Evolutionary conservation across 2,113 vertebrate genomes (phyloP).

Genomic region (Delphinus delphis): DNA sequence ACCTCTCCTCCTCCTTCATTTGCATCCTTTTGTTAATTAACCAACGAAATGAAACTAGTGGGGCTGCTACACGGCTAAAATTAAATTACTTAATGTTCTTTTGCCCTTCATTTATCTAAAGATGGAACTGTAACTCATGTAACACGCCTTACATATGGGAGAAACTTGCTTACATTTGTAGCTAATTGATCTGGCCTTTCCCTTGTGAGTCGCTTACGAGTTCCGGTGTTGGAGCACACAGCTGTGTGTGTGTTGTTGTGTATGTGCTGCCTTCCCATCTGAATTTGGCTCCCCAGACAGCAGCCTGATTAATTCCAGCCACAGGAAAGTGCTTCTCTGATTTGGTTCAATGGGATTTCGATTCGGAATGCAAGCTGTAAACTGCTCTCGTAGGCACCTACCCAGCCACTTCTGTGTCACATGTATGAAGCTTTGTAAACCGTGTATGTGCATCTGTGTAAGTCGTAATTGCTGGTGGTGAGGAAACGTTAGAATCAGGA

Average conservation of each 20-base stretch:
- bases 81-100: neutral
- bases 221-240: accelerated
- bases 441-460: neutral
- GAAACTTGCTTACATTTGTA: neutral
- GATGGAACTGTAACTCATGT: conserved; percentile 1
- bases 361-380: neutral
- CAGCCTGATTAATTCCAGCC: conserved; percentile 53
- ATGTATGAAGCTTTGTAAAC: neutral
- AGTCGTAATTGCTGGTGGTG: accelerated
- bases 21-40: conserved; percentile 42
- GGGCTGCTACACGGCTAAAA: neutral
- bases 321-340: conserved; percentile 43
- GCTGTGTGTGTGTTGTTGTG: neutral
- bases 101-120: neutral
- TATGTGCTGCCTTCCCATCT: neutral
- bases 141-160: neutral
- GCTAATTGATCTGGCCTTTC: neutral
- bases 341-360: conserved; percentile 54
- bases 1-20: neutral
- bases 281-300: conserved; percentile 49
- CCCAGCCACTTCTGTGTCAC: neutral
- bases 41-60: conserved; percentile 58
- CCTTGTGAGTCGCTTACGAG: neutral
- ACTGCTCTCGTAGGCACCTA: neutral
- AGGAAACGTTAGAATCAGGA: accelerated